phyloP scores from a whole-genome alignment of 2,888 invertebrate genomes.

The Auanema freiburgensis region DNA sequence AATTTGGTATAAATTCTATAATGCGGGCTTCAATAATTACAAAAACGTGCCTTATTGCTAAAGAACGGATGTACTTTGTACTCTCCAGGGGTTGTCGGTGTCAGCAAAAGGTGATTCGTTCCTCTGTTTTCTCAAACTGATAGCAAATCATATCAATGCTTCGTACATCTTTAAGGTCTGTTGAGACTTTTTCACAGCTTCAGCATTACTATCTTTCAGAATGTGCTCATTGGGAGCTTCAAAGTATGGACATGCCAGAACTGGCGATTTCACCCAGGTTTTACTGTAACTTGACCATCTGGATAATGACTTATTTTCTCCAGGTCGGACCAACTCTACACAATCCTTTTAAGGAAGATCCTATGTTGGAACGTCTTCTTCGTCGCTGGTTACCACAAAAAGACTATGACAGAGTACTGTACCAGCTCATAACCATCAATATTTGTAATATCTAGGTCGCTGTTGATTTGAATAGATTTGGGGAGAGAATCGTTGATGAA shows the following conservation, averaged over 20 bases:
- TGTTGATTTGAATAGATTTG: slow-evolving; percentile 68
- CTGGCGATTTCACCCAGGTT: slow-evolving; percentile 47
- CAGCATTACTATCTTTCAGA: slow-evolving; percentile 14
- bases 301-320: background rate
- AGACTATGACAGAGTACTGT: slow-evolving; percentile 30
- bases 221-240: slow-evolving; percentile 29
- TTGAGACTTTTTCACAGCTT: too few species aligned
- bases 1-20: too few species aligned
- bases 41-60: too few species aligned
- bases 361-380: slow-evolving; percentile 44
- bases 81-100: too few species aligned
- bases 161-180: too few species aligned
- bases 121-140: too few species aligned
- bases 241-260: slow-evolving; percentile 53
- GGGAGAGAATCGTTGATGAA: slow-evolving; percentile 68
- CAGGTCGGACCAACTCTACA: slow-evolving; percentile 41
- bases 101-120: too few species aligned
- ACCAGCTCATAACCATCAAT: background rate
- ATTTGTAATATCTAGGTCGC: slow-evolving; percentile 29
- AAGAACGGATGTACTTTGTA: too few species aligned
- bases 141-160: too few species aligned
- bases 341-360: slow-evolving; percentile 55
- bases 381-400: slow-evolving; percentile 37
- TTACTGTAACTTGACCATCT: background rate
- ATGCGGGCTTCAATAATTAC: too few species aligned